Base-by-base conservation (phyloP, 2,113 vertebrate species). In the Macquaria ambigua region DNA sequence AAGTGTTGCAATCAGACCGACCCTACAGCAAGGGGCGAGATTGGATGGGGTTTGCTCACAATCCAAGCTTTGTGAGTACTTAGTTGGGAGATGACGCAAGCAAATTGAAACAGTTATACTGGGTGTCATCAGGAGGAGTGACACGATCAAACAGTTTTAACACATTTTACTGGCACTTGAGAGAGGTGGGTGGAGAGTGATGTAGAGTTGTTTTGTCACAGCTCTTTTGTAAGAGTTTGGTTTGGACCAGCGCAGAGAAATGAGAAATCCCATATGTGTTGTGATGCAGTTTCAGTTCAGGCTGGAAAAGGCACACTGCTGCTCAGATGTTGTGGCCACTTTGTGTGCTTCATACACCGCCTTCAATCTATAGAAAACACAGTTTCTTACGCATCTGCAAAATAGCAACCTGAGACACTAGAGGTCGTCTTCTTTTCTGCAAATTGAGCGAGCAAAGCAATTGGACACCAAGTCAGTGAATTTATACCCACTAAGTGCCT, bases 141-240 rank as follows among this genome's bases (percentile, higher is more conserved):
- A 89, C 87, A 31, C n/a, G n/a, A 68, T 89, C 64, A 56, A 72
- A 73, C 23, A 9, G 11, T 58, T 77, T 80, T n/a, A 41, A 66
- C 80, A 86, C 61, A 43, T 82, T 83, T 74, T 52, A 61, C 48
- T 71, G 74, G 48, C 59, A 3, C 21, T 66, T 43, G 3, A 48
- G 59, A 80, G 11, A 56, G 8, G 16, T 66, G 74, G 81, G 58
- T 12, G 79, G 55, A 31, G n/a, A 59, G 48, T 41, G 50, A 63
- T 53, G 23, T n/a, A 31, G 74, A 69, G 50, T 25, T 52, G 73
- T 89, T 85, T 74, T 66, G 55, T 72, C 55, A 74, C 8, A n/a
- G 56, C 23, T 69, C 11, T 86, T 86, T 86, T 34, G 62, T 70
- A 81, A 72, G 43, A 53, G 63, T 83, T 71, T 86, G 72, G 28